Base-by-base conservation (phyloP, 2,113 vertebrate species). In the Nannospalax galili region DNA sequence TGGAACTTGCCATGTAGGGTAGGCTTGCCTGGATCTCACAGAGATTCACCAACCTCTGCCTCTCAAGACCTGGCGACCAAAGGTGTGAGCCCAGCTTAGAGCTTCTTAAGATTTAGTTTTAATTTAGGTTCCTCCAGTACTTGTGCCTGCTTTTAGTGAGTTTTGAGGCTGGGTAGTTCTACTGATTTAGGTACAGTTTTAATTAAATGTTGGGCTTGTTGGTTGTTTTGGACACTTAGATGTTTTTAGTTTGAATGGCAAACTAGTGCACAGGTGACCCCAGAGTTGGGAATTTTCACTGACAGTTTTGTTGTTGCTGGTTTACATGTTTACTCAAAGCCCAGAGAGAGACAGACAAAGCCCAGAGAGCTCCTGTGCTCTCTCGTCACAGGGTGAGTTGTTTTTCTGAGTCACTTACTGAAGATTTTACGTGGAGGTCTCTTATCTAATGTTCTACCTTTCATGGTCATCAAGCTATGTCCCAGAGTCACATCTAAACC, bases 291-390 rank as follows among this genome's bases (percentile, higher is more conserved):
- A n/a, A 37, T 88, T 72, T n/a, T 88, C 22, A 42, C 69, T 32
- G 64, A 65, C 60, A 20, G 40, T 24, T 48, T 32, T 86, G 40
- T 67, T 79, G 17, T 79, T 60, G n/a, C 37, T 24, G 1, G 48
- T 78, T 69, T 64, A 70, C 48, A 22, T 2, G 32, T 75, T 92
- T 17, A 45, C 16, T 62, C 42, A 17, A 9, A 67, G 35, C 40
- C 24, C 17, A n/a, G 32, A 48, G 40, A 14, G 67, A 78, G 37
- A 8, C 0, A 6, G 40, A 15, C 6, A 52, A 7, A 11, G 48
- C 6, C 48, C n/a, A n/a, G 11, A 0, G 1, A 0, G 22, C 5
- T 5, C 11, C 16, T 58, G 0, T 0, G 42, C 48, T 32, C 14
- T 65, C 69, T 73, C 3, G 0, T 7, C 26, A 7, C 17, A 5